These are phyloP conservation scores for Sebastes reedi DNA, from an alignment of 2,797 vertebrate genomes.

Conservation along the genomic window DNA sequence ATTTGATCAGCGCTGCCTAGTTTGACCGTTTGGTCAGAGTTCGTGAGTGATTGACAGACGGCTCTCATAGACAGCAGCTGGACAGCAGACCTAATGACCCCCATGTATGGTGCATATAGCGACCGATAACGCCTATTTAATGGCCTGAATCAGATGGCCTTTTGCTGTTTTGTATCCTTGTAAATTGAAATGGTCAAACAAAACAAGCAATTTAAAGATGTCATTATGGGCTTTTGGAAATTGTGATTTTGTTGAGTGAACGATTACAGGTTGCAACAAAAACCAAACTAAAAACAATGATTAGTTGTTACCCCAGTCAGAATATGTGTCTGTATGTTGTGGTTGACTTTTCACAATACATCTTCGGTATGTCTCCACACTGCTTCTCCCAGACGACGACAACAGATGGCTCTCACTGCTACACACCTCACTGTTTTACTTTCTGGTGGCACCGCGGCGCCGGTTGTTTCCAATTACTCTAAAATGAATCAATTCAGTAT, in stretches of 20 bases:
- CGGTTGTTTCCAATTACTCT: conserved; percentile 52
- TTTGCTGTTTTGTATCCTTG: too few species aligned
- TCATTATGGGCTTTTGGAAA: too few species aligned
- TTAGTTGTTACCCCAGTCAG: not conserved
- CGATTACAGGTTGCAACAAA: not conserved
- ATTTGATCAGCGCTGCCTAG: too few species aligned
- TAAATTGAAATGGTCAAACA: too few species aligned
- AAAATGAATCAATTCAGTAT: conserved; percentile 48
- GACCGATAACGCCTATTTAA: too few species aligned
- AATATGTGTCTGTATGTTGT: not conserved
- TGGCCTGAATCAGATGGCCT: too few species aligned
- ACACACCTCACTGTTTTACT: conserved; percentile 48
- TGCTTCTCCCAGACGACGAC: conserved; percentile 15
- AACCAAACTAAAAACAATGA: not conserved
- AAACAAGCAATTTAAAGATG: too few species aligned
- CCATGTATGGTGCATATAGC: too few species aligned
- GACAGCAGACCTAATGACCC: too few species aligned
- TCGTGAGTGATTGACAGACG: too few species aligned
- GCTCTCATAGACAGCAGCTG: too few species aligned
- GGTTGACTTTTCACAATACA: not conserved
- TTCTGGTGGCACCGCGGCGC: conserved; percentile 15
- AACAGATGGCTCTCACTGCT: conserved; percentile 48
- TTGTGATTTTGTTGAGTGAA: not conserved
- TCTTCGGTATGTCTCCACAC: not conserved
- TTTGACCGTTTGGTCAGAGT: too few species aligned